phyloP scores from a whole-genome alignment of 2,113 vertebrate species.

The Psephotus haematonotus region DNA sequence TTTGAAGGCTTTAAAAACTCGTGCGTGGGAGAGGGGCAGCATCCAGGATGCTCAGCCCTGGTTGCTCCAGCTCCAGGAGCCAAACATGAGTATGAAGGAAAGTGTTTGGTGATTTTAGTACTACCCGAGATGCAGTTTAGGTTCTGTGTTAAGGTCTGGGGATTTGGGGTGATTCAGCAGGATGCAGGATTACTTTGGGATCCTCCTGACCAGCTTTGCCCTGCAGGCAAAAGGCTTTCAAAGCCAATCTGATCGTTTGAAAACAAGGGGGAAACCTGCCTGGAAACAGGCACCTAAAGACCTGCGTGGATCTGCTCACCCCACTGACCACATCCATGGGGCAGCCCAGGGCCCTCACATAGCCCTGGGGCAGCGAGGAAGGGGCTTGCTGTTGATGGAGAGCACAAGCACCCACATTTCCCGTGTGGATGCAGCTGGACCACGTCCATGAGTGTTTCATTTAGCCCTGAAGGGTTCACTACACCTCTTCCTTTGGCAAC shows the following conservation, averaged over 20 bases:
- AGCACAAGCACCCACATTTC: not conserved
- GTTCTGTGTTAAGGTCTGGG: not conserved
- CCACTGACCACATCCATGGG: not conserved
- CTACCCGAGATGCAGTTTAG: rapidly evolving
- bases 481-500: rapidly evolving
- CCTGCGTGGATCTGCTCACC: not conserved
- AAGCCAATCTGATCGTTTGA: not conserved
- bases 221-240: not conserved
- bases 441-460: rapidly evolving
- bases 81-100: rapidly evolving
- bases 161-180: not conserved
- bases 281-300: not conserved
- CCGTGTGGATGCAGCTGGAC: not conserved
- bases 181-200: not conserved
- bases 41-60: not conserved
- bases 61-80: not conserved
- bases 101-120: not conserved
- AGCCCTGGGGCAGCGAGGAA: no score
- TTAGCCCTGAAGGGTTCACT: not conserved
- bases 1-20: not conserved
- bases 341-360: not conserved
- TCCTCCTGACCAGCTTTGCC: not conserved
- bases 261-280: not conserved
- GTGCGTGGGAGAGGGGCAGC: not conserved
- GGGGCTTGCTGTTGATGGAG: not conserved